Base-by-base conservation (phyloP, 2,113 vertebrate genomes). In the Speoplatyrhinus poulsoni region DNA sequence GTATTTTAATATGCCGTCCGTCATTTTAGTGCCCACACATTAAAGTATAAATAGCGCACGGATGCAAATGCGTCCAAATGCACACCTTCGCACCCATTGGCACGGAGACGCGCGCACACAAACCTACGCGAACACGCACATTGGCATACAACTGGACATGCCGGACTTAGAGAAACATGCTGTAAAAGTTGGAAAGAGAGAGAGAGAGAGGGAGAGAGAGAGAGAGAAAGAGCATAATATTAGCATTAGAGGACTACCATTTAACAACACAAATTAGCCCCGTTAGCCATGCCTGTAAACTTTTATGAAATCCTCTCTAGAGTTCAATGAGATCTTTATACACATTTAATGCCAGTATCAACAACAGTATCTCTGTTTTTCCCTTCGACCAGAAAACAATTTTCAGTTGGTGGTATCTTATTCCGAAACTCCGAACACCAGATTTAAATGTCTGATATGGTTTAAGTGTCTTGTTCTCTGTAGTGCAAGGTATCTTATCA, bases 11-110 rank as follows among this genome's bases (percentile, higher is more conserved):
- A 84, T 79, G 79, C 79, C 76, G 76, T 81, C 76, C 85, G 87
- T 82, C 75, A 67, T 90, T 86, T 78, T 75, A 56, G 77, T 86
- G 87, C 88, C 89, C 89, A 91, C 87, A 87, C 84, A 81, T 17
- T 50, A 4, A 57, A 62, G 78, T 89, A 90, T 87, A 89, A 89
- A 91, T 90, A 90, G 87, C 74, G 55, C 1, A 17, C 60, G 41
- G 72, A 47, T 62, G 63, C 49, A 69, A 60, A 72, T 58, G 53
- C 33, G 47, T 66, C 57, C 61, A 57, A 53, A 32, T 41, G 52
- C 16, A 33, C 48, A 65, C 66, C 53, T 15, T 15, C 16, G 16
- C 13, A 52, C 49, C 0, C 49, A 52, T 11, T 10, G 48, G 48
- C 48, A 49, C 48, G 12, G 8, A 10, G 12, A 49, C 48, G 48